Base-by-base conservation (phyloP, 2,888 invertebrate genomes). In the Troilus luridus region DNA sequence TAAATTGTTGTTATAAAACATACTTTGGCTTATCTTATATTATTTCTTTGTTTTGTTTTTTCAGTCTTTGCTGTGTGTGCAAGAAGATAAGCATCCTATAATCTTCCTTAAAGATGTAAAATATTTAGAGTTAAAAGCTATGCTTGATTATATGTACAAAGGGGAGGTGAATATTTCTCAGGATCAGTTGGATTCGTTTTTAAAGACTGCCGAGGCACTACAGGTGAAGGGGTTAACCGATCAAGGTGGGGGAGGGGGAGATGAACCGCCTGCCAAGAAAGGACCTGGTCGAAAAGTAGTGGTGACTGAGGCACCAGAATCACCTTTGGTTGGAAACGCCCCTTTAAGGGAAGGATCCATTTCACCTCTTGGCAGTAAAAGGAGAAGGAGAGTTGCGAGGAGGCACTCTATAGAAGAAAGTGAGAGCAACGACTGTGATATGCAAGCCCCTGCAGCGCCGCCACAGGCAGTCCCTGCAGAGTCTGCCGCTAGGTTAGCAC, bases 101-200 rank as follows among this genome's bases (percentile, higher is more conserved):
- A 97, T 98, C 94, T 98, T 98, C 94, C 95, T 98, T 93, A 98
- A 98, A 95, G 98, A 98, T 95, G 98, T 98, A 60, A 97, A 97
- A 95, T 98, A 97, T 95, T 97, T 97, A 94, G 98, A 98, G 95
- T 95, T 98, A 93, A 96, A 97, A 95, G 97, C 98, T 92, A 97
- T 98, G 97, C 97, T 98, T 96, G 98, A 98, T 94, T 98, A 98
- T 94, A 98, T 98, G 98, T 98, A 98, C 94, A 96, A 97, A 93
- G 98, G 98, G 92, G 98, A 98, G 95, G 98, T 98, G 90, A 98
- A 98, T 95, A 97, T 98, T 94, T 97, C 97, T 93, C 98, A 98
- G 95, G 98, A 98, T 95, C 98, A 98, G 95, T 95, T 98, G 94
- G 97, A 97, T 90, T 97, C 98, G 27, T 95, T 98, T 93, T 94